These are phyloP conservation scores for Aphidoletes aphidimyza DNA, from an alignment of 2,888 invertebrate genomes.

Conservation along the genomic window DNA sequence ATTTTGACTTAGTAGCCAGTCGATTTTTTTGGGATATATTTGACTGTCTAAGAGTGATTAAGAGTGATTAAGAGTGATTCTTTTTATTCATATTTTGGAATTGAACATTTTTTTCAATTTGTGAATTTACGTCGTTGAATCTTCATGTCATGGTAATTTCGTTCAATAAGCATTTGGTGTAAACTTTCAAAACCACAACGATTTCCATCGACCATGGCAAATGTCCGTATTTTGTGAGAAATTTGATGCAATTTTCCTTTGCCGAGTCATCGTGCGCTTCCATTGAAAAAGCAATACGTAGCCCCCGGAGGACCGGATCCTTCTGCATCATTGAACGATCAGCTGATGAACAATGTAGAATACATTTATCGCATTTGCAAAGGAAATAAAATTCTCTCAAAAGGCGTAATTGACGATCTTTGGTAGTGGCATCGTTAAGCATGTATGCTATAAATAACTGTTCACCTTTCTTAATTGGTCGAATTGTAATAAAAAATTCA, in stretches of 20 bases:
- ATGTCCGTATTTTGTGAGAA: background rate
- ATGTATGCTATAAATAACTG: background rate
- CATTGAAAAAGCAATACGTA: too few species aligned
- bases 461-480: slow-evolving; percentile 23
- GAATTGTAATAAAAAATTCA: background rate
- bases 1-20: too few species aligned
- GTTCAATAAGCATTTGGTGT: too few species aligned
- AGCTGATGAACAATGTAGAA: background rate
- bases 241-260: background rate
- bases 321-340: background rate
- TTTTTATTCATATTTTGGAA: too few species aligned
- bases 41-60: too few species aligned
- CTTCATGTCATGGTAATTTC: too few species aligned
- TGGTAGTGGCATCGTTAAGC: background rate
- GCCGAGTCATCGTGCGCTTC: too few species aligned
- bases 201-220: background rate
- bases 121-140: too few species aligned
- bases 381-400: background rate
- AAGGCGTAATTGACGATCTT: background rate
- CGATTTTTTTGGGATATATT: too few species aligned
- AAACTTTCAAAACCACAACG: too few species aligned
- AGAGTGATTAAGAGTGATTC: too few species aligned
- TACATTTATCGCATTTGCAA: slow-evolving; percentile 21
- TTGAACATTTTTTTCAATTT: too few species aligned
- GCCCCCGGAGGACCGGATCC: background rate